Conservation (phyloP, 2,797 vertebrate genomes). For the Philypnodon macrostomus region DNA sequence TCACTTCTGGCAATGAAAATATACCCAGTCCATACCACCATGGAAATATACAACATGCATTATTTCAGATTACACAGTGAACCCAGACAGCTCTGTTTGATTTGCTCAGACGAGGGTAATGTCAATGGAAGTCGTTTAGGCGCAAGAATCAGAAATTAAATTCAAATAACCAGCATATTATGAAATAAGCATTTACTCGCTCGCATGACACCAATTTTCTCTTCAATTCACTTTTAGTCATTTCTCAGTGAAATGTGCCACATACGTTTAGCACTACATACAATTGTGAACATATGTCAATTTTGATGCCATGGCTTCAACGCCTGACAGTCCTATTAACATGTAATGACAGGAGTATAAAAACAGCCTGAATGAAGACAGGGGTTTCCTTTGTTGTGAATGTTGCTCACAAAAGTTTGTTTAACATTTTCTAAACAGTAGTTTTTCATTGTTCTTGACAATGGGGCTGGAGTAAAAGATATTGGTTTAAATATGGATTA, state of each 20-base stretch:
- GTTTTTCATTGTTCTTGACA: constrained; percentile 6
- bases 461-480: constrained; percentile 3
- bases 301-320: constrained; percentile 5
- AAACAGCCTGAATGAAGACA: constrained; percentile 6
- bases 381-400: constrained; percentile 8
- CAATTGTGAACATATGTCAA: background rate
- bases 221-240: background rate
- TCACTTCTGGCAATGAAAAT: background rate
- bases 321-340: constrained; percentile 17
- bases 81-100: background rate
- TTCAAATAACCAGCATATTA: constrained; percentile 5
- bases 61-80: background rate
- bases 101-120: constrained; percentile 3
- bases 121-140: background rate
- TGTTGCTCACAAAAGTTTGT: constrained; percentile 3
- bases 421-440: constrained; percentile 7
- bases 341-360: constrained; percentile 11
- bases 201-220: background rate
- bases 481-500: constrained; percentile 34
- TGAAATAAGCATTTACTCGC: background rate
- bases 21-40: background rate
- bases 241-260: background rate
- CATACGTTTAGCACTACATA: background rate
- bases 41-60: background rate
- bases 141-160: constrained; percentile 4